Evolutionary conservation across 1,140 invertebrate genomes (phyloP).

Genomic region (Andrena cerasifolii): DNA sequence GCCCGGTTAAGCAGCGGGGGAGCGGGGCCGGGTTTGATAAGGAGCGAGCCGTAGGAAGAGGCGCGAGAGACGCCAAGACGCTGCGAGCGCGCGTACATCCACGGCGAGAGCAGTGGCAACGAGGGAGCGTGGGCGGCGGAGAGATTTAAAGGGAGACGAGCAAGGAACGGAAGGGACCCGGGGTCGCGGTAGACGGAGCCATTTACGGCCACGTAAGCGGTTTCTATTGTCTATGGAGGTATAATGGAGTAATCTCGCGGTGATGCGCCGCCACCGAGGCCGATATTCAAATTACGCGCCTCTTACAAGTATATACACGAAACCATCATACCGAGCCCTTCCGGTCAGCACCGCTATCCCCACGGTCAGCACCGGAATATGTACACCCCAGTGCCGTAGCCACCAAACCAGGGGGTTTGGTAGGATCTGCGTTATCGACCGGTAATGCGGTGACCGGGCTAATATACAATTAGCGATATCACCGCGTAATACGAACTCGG

Average conservation of each 20-base stretch:
- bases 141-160: constrained; percentile 29
- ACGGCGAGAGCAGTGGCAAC: not conserved
- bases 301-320: constrained; percentile 72
- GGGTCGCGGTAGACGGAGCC: constrained; percentile 72
- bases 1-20: not conserved
- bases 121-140: not conserved
- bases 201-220: constrained; percentile 81
- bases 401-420: not conserved
- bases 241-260: constrained; percentile 82
- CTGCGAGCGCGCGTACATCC: not conserved
- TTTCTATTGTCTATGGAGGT: constrained; percentile 80
- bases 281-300: constrained; percentile 79
- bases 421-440: constrained; percentile 54
- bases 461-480: constrained; percentile 51
- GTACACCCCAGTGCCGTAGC: constrained; percentile 9
- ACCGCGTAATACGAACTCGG: constrained; percentile 45
- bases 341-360: constrained; percentile 45
- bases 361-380: constrained; percentile 20
- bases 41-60: constrained; percentile 8
- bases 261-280: constrained; percentile 78
- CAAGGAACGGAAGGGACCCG: constrained; percentile 41
- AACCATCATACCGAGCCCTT: constrained; percentile 57
- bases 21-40: constrained; percentile 18
- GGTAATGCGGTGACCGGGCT: constrained; percentile 36
- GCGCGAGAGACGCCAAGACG: constrained; percentile 25